phyloP scores from a whole-genome alignment of 2,113 vertebrate genomes.

The Mellivora capensis region DNA sequence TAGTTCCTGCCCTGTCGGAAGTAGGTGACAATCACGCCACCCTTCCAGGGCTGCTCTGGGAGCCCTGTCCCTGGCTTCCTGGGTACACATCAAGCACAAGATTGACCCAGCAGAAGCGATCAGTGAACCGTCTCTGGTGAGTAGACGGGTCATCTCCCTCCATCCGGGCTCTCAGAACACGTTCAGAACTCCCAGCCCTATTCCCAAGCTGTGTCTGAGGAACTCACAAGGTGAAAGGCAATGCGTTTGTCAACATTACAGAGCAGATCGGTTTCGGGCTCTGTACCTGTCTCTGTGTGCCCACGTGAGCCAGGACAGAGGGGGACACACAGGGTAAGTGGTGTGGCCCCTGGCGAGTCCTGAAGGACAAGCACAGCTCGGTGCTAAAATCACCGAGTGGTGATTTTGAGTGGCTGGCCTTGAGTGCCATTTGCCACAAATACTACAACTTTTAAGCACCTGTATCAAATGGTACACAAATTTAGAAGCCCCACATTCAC shows the following conservation, averaged over 20 bases:
- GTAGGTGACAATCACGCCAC: fast-evolving
- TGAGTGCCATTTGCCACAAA: background rate
- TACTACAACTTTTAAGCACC: background rate
- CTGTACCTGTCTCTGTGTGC: background rate
- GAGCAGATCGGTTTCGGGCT: fast-evolving
- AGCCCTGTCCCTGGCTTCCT: fast-evolving
- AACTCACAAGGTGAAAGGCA: background rate
- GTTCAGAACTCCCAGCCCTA: background rate
- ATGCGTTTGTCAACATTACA: fast-evolving
- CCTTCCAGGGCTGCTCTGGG: fast-evolving
- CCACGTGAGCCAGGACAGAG: fast-evolving
- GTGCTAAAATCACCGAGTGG: background rate
- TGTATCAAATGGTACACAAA: background rate
- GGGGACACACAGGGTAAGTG: background rate
- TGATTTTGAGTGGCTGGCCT: background rate
- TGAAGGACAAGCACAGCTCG: background rate
- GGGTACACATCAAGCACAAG: no score
- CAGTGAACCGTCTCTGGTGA: fast-evolving
- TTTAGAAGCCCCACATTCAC: background rate
- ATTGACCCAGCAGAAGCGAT: background rate
- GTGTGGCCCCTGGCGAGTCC: background rate
- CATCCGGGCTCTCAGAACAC: background rate
- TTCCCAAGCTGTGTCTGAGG: background rate
- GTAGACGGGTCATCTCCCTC: background rate
- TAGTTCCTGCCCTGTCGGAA: fast-evolving